Evolutionary conservation across 1,140 invertebrate species (phyloP).

Genomic region (Nymphalis io): DNA sequence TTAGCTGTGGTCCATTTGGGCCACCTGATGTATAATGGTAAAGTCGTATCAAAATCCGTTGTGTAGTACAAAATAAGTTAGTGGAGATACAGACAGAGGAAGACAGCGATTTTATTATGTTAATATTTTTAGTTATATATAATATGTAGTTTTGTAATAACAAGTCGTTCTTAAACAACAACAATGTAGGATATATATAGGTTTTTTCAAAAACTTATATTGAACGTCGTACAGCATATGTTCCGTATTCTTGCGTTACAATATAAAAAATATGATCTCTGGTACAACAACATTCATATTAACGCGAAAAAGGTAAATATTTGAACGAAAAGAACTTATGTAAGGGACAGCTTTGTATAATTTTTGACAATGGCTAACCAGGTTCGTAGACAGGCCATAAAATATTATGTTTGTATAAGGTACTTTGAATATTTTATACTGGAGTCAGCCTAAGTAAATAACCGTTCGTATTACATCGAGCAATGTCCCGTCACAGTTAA

Average conservation of each 20-base stretch:
- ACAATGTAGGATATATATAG: too few relatives aligned
- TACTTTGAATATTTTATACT: constrained; percentile 56
- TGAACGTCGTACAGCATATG: background rate
- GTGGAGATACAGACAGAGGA: too few relatives aligned
- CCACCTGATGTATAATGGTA: too few relatives aligned
- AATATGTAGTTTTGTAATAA: too few relatives aligned
- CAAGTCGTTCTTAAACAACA: too few relatives aligned
- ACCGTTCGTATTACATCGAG: constrained; percentile 37
- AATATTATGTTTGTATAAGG: constrained; percentile 53
- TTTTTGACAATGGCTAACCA: constrained; percentile 38
- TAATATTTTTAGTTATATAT: too few relatives aligned
- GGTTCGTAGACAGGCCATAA: constrained; percentile 51
- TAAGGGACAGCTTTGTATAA: constrained; percentile 27
- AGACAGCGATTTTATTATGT: too few relatives aligned
- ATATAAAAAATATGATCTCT: background rate
- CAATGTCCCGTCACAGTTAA: constrained; percentile 41
- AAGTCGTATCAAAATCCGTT: too few relatives aligned
- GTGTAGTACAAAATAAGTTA: too few relatives aligned
- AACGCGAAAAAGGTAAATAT: constrained; percentile 20
- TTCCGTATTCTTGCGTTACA: background rate
- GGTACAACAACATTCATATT: constrained; percentile 5
- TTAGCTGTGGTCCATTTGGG: too few relatives aligned
- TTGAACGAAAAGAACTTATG: constrained; percentile 26
- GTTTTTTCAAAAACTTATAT: background rate
- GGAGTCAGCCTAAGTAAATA: constrained; percentile 54